phyloP scores from a whole-genome alignment of 2,113 vertebrate genomes.

The Perccottus glenii region DNA sequence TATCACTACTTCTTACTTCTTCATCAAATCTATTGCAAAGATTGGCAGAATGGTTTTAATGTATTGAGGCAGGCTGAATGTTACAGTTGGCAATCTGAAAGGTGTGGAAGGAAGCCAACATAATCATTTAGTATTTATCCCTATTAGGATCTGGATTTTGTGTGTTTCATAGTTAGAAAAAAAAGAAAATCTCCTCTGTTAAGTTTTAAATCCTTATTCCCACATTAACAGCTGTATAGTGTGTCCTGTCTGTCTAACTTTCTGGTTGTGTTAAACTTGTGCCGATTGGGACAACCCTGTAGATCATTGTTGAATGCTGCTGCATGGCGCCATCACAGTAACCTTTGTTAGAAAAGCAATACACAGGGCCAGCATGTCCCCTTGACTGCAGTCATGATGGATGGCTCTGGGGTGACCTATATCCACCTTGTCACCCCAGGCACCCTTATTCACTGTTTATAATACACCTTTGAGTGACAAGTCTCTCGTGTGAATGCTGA shows the following conservation, averaged over 20 bases:
- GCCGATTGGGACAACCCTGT: neutral
- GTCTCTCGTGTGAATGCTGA: conserved; percentile 8
- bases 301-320: conserved; percentile 2
- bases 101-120: too few species aligned
- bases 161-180: neutral
- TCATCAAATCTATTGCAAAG: too few species aligned
- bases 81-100: too few species aligned
- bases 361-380: conserved; percentile 52
- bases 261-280: neutral
- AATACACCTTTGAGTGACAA: conserved; percentile 53
- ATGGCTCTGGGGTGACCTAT: conserved; percentile 62
- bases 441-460: conserved; percentile 44
- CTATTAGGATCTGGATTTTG: neutral
- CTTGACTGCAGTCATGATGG: conserved; percentile 62
- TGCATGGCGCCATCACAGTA: conserved; percentile 23
- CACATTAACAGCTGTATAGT: too few species aligned
- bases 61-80: too few species aligned
- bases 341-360: conserved; percentile 40
- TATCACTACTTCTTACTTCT: too few species aligned
- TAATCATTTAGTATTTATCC: neutral
- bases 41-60: too few species aligned
- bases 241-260: neutral
- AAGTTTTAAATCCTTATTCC: too few species aligned
- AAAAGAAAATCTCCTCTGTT: too few species aligned
- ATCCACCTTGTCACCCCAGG: conserved; percentile 43